Base-by-base conservation (phyloP, 1,140 invertebrate species). In the Liolophura sinensis region DNA sequence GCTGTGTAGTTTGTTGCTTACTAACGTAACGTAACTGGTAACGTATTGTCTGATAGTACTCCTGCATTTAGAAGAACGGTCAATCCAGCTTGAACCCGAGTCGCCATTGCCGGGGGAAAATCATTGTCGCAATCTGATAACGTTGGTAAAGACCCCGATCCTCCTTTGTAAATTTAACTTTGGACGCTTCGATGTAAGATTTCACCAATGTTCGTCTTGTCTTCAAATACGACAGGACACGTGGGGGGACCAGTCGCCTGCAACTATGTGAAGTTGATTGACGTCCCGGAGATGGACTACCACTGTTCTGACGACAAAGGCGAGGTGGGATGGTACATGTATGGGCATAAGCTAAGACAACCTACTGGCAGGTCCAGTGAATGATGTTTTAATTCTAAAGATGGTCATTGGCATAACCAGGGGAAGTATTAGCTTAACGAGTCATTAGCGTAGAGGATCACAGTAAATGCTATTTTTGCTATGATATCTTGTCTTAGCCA, bases 221-320 rank as follows among this genome's bases (percentile, higher is more conserved):
- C 16, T 20, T 18, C 60, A 4, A n/a, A n/a, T 18, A 47, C 31
- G 27, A 11, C 68, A 71, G 79, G 80, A 60, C 93, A 96, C 84
- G 94, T 97, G 48, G 95, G 95, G 57, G 93, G 94, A 70, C 95
- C 95, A 49, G 90, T 97, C 40, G 91, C 92, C 61, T 96, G 94
- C 85, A 93, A 91, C 82, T 92, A 91, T 82, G 88, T 97, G 60
- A 98, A 97, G 88, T 85, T 98, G 69, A 91, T 93, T 31, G 96
- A 97, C 83, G 95, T 98, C 65, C 94, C 95, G 64, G 96, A 98
- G 84, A 97, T 98, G 94, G 93, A 97, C 80, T 98, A 98, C 80
- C 96, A 89, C 85, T 92, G 95, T 62, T 71, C 62, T 24, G 66
- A 77, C 51, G 68, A 68, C 25, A 69, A 68, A 15, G 75, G 62